These are phyloP conservation scores for Dreissena polymorpha DNA, from an alignment of 1,140 invertebrate species.

Conservation along the genomic window DNA sequence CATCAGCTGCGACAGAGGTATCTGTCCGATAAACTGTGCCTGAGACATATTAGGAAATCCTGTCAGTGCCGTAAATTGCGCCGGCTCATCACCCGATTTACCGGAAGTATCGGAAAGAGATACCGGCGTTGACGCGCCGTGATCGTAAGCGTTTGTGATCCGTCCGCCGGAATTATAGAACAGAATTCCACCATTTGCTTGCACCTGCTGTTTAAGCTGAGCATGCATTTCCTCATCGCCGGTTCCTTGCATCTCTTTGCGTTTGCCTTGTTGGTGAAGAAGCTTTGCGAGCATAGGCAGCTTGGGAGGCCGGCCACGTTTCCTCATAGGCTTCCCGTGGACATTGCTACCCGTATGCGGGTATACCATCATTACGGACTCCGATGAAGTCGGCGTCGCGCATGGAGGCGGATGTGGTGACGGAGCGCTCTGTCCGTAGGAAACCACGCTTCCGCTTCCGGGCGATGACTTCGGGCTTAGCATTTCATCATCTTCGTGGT, in stretches of 20 bases:
- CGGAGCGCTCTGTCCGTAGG: background rate
- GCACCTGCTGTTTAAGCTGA: slow-evolving; percentile 24
- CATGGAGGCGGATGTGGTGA: background rate
- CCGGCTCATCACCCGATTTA: background rate
- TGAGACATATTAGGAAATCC: slow-evolving; percentile 39
- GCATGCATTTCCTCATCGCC: slow-evolving; percentile 13
- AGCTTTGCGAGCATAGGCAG: slow-evolving; percentile 68
- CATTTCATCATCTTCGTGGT: slow-evolving; percentile 36
- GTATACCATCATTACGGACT: slow-evolving; percentile 72
- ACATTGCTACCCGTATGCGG: slow-evolving; percentile 59
- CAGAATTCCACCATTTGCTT: slow-evolving; percentile 29
- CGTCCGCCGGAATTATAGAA: slow-evolving; percentile 34
- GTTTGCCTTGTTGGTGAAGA: slow-evolving; percentile 56
- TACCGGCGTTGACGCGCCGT: background rate
- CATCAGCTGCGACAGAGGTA: slow-evolving; percentile 33
- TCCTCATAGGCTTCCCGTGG: slow-evolving; percentile 64
- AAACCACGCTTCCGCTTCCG: background rate
- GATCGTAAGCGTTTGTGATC: slow-evolving; percentile 15
- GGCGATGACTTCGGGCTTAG: slow-evolving; percentile 18
- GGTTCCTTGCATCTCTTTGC: slow-evolving; percentile 38
- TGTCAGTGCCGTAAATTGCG: background rate
- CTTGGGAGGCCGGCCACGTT: slow-evolving; percentile 72
- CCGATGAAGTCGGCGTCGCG: slow-evolving; percentile 36
- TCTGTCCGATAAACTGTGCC: slow-evolving; percentile 40
- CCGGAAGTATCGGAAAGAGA: background rate